Conservation (phyloP, 2,113 vertebrate species). For the Hippocampus zosterae region DNA sequence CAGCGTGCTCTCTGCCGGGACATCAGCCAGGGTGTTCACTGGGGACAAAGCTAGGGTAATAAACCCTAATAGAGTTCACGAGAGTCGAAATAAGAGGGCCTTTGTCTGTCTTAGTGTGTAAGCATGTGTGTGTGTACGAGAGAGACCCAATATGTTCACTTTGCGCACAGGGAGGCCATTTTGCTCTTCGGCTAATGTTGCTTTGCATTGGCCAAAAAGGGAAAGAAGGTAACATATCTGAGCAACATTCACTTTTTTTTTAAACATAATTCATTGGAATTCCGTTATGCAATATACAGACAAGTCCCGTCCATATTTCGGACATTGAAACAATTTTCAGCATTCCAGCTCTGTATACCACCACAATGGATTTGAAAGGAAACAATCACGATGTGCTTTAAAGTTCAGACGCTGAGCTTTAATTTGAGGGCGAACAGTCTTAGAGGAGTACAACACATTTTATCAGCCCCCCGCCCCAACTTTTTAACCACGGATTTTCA, state of each 20-base stretch:
- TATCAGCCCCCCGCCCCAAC: too few species aligned
- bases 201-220: constrained; percentile 17
- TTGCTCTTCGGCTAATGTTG: constrained; percentile 24
- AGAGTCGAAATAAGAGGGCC: constrained; percentile 55
- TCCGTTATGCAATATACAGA: too few species aligned
- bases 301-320: too few species aligned
- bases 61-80: constrained; percentile 62
- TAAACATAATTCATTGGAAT: background rate
- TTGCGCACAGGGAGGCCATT: constrained; percentile 27
- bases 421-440: too few species aligned
- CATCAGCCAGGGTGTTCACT: constrained; percentile 44
- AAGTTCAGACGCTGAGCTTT: too few species aligned
- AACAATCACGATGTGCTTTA: too few species aligned
- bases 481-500: too few species aligned
- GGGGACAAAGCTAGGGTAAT: constrained; percentile 53
- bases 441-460: too few species aligned
- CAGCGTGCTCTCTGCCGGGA: constrained; percentile 36
- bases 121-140: constrained; percentile 3
- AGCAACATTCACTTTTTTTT: background rate
- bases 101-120: constrained; percentile 43
- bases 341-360: too few species aligned
- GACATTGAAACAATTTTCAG: too few species aligned
- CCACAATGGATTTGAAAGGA: too few species aligned
- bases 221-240: background rate
- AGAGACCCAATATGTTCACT: constrained; percentile 27